A percentile compares a stretch with the other conserved stretches of the same genome.
Conservation (phyloP, 2,888 invertebrate species). For the Candidula unifasciata region DNA sequence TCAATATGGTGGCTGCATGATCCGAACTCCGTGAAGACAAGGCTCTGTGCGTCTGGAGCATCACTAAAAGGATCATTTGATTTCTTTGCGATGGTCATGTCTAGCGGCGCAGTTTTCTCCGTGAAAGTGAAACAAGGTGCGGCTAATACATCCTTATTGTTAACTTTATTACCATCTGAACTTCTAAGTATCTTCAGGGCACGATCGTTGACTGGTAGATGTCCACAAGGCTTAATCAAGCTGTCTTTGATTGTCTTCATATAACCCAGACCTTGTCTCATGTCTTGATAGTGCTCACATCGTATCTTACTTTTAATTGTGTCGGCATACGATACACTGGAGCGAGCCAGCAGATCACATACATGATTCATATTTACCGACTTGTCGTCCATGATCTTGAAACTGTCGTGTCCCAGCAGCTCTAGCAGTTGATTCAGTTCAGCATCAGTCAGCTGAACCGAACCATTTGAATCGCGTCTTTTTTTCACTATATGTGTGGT, state of each 20-base stretch:
- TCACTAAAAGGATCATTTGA: not conserved
- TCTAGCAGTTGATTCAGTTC: not conserved
- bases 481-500: not conserved
- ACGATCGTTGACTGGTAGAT: not conserved
- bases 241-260: not conserved
- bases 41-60: too few species aligned
- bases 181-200: not conserved
- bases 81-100: not conserved
- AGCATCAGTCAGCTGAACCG: not conserved
- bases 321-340: too few species aligned
- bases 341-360: not conserved
- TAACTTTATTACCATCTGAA: too few species aligned
- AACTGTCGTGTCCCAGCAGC: not conserved
- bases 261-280: not conserved
- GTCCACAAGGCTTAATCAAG: not conserved
- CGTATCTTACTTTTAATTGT: not conserved
- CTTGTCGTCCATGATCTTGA: not conserved
- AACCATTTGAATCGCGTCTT: not conserved
- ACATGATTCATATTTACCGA: not conserved
- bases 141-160: not conserved
- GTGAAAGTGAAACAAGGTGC: not conserved
- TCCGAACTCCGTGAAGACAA: not conserved
- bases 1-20: conserved; percentile 25
- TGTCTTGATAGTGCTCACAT: not conserved
- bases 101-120: not conserved